phyloP scores from a whole-genome alignment of 2,888 invertebrate genomes.

The Metellina segmentata region DNA sequence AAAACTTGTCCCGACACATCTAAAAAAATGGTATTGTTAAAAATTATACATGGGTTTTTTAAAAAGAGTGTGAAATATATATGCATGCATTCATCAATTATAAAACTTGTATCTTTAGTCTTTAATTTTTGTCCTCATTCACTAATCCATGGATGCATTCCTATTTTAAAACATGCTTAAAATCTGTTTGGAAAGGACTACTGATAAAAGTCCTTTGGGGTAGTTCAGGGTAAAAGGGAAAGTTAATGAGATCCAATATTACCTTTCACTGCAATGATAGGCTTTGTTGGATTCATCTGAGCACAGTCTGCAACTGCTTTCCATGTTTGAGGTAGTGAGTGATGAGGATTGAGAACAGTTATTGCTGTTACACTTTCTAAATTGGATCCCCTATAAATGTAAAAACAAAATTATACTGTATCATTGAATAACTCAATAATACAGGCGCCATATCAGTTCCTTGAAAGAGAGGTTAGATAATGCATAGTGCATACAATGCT shows the following conservation, averaged over 20 bases:
- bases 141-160: too few species aligned
- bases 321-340: constrained; percentile 80
- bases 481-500: not conserved
- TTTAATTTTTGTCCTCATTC: too few species aligned
- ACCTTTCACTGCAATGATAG: constrained; percentile 81
- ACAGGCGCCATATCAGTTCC: not conserved
- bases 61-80: too few species aligned
- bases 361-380: constrained; percentile 76
- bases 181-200: too few species aligned
- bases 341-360: constrained; percentile 81
- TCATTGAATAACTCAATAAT: not conserved
- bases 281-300: constrained; percentile 80
- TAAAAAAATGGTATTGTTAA: too few species aligned
- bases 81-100: too few species aligned
- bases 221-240: too few species aligned
- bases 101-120: too few species aligned
- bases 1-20: too few species aligned
- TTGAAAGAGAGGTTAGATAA: not conserved
- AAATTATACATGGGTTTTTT: too few species aligned
- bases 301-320: constrained; percentile 81
- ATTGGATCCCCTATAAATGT: constrained; percentile 41
- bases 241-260: not conserved
- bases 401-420: not conserved
- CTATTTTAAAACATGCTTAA: too few species aligned
- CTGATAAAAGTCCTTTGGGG: too few species aligned